Evolutionary conservation across 2,113 vertebrate species (phyloP).

Genomic region (Syngnathoides biaculeatus): DNA sequence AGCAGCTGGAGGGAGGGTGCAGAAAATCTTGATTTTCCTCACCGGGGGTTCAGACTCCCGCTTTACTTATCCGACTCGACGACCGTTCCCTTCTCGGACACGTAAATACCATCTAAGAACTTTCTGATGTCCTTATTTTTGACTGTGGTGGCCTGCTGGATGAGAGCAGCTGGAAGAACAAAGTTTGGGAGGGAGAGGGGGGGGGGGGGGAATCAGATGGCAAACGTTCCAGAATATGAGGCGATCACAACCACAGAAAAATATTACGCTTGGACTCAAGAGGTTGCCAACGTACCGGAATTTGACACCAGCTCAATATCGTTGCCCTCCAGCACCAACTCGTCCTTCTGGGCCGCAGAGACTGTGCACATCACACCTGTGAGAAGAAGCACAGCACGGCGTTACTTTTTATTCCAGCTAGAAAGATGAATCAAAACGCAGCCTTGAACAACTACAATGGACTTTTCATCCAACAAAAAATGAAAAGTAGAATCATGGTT

Average conservation of each 20-base stretch:
- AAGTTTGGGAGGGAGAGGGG: constrained; percentile 37
- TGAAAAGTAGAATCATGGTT: neutral
- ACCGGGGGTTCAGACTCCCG: constrained; percentile 61
- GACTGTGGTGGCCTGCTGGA: constrained; percentile 97
- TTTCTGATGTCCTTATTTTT: constrained; percentile 99
- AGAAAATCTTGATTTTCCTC: constrained; percentile 40
- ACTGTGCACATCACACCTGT: constrained; percentile 88
- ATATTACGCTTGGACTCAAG: no score
- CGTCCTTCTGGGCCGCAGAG: constrained; percentile 93
- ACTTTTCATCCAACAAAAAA: neutral
- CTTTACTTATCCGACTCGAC: constrained; percentile 71
- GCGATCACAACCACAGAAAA: neutral
- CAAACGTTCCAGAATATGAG: neutral
- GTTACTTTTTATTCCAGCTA: no score
- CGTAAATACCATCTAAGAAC: constrained; percentile 98
- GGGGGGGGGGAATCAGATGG: no score
- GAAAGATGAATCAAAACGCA: neutral
- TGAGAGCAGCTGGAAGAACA: constrained; percentile 87
- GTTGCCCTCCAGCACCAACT: constrained; percentile 95
- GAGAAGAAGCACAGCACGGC: no score
- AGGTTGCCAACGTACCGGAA: constrained; percentile 77
- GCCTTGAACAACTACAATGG: neutral
- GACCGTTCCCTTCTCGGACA: constrained; percentile 97
- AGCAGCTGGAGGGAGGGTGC: neutral
- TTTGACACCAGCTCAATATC: constrained; percentile 98